Conservation (phyloP, 2,797 vertebrate species). For the Pseudochaenichthys georgianus region DNA sequence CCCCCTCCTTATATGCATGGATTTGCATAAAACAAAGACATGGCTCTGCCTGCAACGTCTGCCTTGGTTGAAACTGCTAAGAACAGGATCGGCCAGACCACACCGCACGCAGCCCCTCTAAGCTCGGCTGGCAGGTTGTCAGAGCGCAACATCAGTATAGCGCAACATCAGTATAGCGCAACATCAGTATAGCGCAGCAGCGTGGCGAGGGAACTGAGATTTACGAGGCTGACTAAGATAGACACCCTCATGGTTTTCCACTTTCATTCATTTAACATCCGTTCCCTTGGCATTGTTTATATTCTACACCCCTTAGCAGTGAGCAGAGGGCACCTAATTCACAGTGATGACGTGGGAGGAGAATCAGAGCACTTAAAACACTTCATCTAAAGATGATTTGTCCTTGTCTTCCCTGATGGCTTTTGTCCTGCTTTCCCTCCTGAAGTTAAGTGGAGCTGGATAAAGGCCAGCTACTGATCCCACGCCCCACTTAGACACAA, state of each 20-base stretch:
- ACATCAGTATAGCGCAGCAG: conserved; percentile 37
- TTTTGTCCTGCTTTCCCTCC: conserved; percentile 79
- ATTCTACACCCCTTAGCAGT: conserved; percentile 62
- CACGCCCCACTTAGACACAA: conserved; percentile 78
- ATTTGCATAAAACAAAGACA: conserved; percentile 85
- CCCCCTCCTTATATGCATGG: conserved; percentile 69
- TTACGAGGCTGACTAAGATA: conserved; percentile 77
- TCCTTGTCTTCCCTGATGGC: conserved; percentile 84
- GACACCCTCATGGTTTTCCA: conserved; percentile 83
- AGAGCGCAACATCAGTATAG: too few species aligned
- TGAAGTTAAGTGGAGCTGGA: conserved; percentile 83
- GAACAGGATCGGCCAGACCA: conserved; percentile 56
- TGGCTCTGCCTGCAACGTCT: conserved; percentile 53
- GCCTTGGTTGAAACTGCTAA: conserved; percentile 46
- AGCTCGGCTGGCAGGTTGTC: conserved; percentile 68
- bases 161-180: conserved; percentile 52
- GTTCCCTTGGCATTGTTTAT: conserved; percentile 79
- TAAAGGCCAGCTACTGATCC: conserved; percentile 77
- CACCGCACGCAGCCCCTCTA: conserved; percentile 41
- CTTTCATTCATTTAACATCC: conserved; percentile 79
- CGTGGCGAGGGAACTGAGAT: conserved; percentile 63
- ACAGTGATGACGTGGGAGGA: conserved; percentile 72
- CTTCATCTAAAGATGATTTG: conserved; percentile 87
- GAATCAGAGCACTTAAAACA: conserved; percentile 83
- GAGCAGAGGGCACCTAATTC: conserved; percentile 82